Percentiles rank a stretch among this genome's conserved stretches.
These are phyloP conservation scores for Grammomys surdaster DNA, from an alignment of 2,113 vertebrate species.

Conservation along the genomic window DNA sequence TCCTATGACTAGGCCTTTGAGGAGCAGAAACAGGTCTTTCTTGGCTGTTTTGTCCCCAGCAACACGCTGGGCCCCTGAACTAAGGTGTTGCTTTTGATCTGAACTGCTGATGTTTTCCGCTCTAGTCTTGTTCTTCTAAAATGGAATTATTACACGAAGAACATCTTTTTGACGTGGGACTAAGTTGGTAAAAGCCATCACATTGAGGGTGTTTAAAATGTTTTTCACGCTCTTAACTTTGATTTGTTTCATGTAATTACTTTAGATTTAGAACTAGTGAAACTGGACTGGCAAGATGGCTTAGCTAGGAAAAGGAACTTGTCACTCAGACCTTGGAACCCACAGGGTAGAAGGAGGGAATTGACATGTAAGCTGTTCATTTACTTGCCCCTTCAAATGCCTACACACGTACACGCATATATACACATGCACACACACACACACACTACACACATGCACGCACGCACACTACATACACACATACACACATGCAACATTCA, in stretches of 20 bases:
- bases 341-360: background rate
- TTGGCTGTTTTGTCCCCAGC: background rate
- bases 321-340: background rate
- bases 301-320: background rate
- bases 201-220: background rate
- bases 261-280: background rate
- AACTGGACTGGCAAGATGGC: background rate
- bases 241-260: background rate
- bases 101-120: background rate
- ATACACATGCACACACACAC: background rate
- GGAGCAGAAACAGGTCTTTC: background rate
- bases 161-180: background rate
- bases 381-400: too few species aligned
- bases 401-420: background rate
- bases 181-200: background rate
- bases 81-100: background rate
- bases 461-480: too few species aligned
- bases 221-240: background rate
- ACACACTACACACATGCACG: background rate
- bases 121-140: background rate
- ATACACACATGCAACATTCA: too few species aligned
- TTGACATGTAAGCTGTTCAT: background rate
- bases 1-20: background rate
- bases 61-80: background rate
- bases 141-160: background rate